phyloP scores from a whole-genome alignment of 2,888 invertebrate species.

The Leptinotarsa tumamoca region DNA sequence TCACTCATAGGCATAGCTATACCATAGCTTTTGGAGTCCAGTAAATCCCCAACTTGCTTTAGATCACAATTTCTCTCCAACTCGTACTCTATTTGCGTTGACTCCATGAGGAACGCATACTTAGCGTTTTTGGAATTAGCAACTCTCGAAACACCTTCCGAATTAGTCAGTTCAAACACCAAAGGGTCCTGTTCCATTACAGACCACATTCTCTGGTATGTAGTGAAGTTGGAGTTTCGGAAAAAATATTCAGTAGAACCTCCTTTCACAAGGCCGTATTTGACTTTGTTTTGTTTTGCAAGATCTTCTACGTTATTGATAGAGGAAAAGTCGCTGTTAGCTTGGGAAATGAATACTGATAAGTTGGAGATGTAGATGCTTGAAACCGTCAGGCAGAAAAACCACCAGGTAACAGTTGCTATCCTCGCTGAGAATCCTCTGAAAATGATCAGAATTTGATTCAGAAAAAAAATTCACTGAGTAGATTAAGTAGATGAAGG shows the following conservation, averaged over 20 bases:
- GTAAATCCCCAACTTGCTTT: conserved; percentile 81
- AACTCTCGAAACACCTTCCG: conserved; percentile 89
- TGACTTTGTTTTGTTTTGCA: conserved; percentile 93
- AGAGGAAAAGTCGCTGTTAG: conserved; percentile 82
- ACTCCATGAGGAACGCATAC: conserved; percentile 98
- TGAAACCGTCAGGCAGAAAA: conserved; percentile 88
- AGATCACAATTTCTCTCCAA: conserved; percentile 87
- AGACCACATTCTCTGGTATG: conserved; percentile 57
- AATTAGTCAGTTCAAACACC: conserved; percentile 82
- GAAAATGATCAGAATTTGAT: conserved; percentile 29
- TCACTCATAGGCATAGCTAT: conserved; percentile 91
- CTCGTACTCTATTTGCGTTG: conserved; percentile 92
- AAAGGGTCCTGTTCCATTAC: conserved; percentile 84
- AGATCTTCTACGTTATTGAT: conserved; percentile 93
- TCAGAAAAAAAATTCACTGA: too few species aligned
- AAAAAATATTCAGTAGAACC: conserved; percentile 95
- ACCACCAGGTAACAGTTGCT: conserved; percentile 93
- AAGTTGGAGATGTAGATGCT: conserved; percentile 95
- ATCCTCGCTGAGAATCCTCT: conserved; percentile 91
- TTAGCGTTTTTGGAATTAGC: conserved; percentile 78
- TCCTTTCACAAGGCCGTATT: conserved; percentile 86
- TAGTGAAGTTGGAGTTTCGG: conserved; percentile 69
- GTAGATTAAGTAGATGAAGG: too few species aligned
- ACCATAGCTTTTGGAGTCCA: conserved; percentile 94
- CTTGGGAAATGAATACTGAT: conserved; percentile 91